Percentiles rank a stretch among this genome's conserved stretches.
phyloP scores from a whole-genome alignment of 2,888 invertebrate species.

The Drosophila villosipedis region DNA sequence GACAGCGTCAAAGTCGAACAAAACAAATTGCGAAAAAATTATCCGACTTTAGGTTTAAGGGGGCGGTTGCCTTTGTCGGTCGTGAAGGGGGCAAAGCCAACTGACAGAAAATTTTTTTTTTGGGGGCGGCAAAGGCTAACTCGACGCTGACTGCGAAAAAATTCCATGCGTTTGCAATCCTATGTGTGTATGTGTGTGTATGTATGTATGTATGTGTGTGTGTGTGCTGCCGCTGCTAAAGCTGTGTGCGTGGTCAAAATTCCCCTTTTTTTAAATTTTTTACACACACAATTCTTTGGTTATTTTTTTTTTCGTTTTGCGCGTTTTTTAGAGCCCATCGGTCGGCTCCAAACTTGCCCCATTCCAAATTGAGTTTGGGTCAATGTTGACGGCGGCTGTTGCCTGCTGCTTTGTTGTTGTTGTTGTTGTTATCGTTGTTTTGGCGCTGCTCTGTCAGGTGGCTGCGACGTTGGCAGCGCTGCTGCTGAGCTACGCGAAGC shows the following conservation, averaged over 20 bases:
- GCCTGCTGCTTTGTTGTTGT: conserved; percentile 31
- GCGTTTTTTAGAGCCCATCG: conserved; percentile 79
- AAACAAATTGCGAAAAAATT: conserved; percentile 68
- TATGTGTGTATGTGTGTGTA: conserved; percentile 39
- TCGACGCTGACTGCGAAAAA: conserved; percentile 69
- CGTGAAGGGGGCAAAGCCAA: conserved; percentile 4
- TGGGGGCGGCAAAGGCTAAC: conserved; percentile 77
- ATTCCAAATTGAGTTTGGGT: conserved; percentile 72
- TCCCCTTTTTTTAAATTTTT: conserved; percentile 77
- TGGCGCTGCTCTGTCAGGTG: conserved; percentile 78
- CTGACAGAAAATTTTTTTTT: conserved; percentile 43
- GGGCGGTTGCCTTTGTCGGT: conserved; percentile 1
- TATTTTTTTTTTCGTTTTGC: conserved; percentile 58
- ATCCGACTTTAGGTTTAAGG: conserved; percentile 37
- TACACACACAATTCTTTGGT: conserved; percentile 38
- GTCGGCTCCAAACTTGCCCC: conserved; percentile 52
- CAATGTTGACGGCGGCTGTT: conserved; percentile 70
- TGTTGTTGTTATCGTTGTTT: conserved; percentile 60
- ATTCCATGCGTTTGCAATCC: conserved; percentile 63
- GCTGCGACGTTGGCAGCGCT: conserved; percentile 65
- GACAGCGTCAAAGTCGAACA: conserved; percentile 76
- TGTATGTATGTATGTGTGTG: conserved; percentile 49
- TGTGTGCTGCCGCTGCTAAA: conserved; percentile 11
- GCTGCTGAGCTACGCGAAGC: conserved; percentile 56
- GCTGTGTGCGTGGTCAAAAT: conserved; percentile 68